Conservation (phyloP, 1,140 invertebrate genomes). For the Drosophila ohnishii region DNA sequence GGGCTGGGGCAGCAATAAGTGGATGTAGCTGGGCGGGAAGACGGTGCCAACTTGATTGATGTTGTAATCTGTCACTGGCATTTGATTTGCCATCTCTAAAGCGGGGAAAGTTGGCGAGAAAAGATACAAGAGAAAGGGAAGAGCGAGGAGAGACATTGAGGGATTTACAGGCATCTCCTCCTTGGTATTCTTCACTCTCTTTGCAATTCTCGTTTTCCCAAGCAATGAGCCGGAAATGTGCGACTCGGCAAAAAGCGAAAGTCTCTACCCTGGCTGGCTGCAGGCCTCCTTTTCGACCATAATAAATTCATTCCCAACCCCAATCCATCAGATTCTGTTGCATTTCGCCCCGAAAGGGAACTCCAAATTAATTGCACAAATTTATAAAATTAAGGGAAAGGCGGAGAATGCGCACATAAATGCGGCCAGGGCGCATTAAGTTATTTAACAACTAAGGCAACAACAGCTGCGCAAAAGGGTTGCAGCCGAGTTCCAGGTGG, state of each 20-base stretch:
- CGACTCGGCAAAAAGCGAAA: conserved; percentile 35
- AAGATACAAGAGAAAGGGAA: not conserved
- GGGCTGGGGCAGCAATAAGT: conserved; percentile 44
- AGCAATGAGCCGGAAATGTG: conserved; percentile 39
- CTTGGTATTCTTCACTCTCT: not conserved
- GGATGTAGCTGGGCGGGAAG: conserved; percentile 8
- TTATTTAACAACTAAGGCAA: conserved; percentile 43
- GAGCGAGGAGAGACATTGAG: conserved; percentile 23
- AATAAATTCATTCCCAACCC: conserved; percentile 9
- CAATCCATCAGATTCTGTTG: not conserved
- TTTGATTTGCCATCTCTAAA: conserved; percentile 65
- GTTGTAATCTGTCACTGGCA: conserved; percentile 76
- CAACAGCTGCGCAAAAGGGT: conserved; percentile 39
- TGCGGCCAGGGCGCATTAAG: conserved; percentile 21
- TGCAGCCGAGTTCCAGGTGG: conserved; percentile 8
- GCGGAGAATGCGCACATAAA: too few species aligned
- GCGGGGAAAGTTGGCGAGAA: not conserved
- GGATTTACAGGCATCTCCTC: conserved; percentile 33
- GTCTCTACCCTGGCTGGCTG: not conserved
- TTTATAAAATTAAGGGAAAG: conserved; percentile 30
- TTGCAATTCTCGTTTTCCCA: not conserved
- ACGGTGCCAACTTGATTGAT: conserved; percentile 71
- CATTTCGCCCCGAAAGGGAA: not conserved
- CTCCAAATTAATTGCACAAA: conserved; percentile 52
- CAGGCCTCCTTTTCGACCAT: not conserved